Base-by-base conservation (phyloP, 92 coral and sea anemone species). In the Palythoa grandiflora region DNA sequence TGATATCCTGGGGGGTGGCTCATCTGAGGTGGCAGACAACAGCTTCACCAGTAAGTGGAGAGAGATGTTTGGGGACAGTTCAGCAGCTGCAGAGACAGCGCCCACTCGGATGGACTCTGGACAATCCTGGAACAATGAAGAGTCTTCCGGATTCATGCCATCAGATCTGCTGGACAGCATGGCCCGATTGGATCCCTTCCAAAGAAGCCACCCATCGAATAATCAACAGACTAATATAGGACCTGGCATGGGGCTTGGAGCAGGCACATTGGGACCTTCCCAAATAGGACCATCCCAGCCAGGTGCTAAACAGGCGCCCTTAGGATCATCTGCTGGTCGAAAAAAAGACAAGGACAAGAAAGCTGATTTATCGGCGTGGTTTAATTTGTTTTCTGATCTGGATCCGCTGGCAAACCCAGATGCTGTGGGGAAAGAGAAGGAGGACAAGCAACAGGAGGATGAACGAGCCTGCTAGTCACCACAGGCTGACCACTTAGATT, bases 391-490 rank as follows among this genome's bases (percentile, higher is more conserved):
- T 60, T 95, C 98, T 20, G 99, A 97, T 88, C 89, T 97, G 44
- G 99, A 97, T 91, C 99, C 99, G 1, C 79, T 97, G 40, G 96
- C 99, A 20, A 97, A 97, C 90, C 99, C 99, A 35, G 99, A 97
- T 71, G 99, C 99, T 9, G 91, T 97, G 39, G 99, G 97, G 35
- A 90, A 93, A 76, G 99, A 95, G 19, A 90, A 93, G 77, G 96
- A 95, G 39, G 96, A 93, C 74, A 92, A 89, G 79, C 90, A 92
- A 72, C 94, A 93, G 38, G 99, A 97, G 66, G 99, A 94, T 38
- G 94, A 94, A 4, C 92, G 96, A 3, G 92, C 93, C 9, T 94
- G 96, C 80, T 94, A 86, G 60, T 59, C 75, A 81, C 14, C 40
- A 21, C 75, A 81, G 74, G 65, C 39, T 36, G 70, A 38, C 68